These are phyloP conservation scores for Psittacula derbiana DNA, from an alignment of 2,797 vertebrate genomes.

Conservation along the genomic window DNA sequence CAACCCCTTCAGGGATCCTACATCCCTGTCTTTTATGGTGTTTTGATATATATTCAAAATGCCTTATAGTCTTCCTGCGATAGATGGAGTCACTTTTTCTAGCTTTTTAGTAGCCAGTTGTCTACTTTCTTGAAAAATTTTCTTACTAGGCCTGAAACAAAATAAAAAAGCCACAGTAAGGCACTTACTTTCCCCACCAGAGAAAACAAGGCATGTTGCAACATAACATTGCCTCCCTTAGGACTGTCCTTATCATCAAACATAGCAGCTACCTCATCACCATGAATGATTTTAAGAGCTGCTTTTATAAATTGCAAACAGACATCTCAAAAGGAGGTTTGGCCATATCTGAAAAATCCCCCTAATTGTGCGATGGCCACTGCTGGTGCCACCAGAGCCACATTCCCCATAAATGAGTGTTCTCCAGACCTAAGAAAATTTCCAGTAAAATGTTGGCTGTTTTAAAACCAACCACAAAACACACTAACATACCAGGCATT, in stretches of 20 bases:
- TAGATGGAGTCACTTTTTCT: background rate
- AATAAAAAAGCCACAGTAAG: background rate
- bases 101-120: background rate
- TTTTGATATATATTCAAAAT: background rate
- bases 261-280: background rate
- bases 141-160: background rate
- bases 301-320: background rate
- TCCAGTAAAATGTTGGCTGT: constrained; percentile 46
- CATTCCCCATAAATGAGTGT: constrained; percentile 34
- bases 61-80: background rate
- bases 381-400: constrained; percentile 8
- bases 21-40: background rate
- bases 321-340: constrained; percentile 18
- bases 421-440: constrained; percentile 22
- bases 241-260: background rate
- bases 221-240: background rate
- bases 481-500: constrained; percentile 29
- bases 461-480: constrained; percentile 34
- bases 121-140: background rate
- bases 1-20: background rate
- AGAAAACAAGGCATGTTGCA: background rate
- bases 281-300: background rate
- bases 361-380: background rate
- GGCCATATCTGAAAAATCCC: background rate
- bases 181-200: background rate